Percentiles rank a stretch among this genome's conserved stretches.
Conservation (phyloP, 23 tunicate genomes). For the Halocynthia aurantium region DNA sequence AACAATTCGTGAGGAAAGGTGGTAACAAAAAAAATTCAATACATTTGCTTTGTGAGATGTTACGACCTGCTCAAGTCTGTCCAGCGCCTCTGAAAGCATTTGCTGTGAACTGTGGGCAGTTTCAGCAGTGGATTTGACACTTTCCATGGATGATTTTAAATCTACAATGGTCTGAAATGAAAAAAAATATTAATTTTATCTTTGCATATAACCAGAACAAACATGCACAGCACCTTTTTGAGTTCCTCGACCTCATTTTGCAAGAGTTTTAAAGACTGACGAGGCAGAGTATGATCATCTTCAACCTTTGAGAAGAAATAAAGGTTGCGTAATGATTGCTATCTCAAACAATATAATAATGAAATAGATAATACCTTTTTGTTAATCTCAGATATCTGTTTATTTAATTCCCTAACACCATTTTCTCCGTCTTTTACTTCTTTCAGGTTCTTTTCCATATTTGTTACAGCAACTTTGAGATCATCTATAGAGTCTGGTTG, state of each 20-base stretch:
- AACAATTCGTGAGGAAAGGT: no score
- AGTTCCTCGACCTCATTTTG: not conserved
- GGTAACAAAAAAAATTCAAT: no score
- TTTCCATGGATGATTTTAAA: not conserved
- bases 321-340: not conserved
- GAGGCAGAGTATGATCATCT: slow-evolving; percentile 6
- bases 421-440: slow-evolving; percentile 11
- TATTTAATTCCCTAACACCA: slow-evolving; percentile 3
- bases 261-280: slow-evolving; percentile 1
- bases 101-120: not conserved
- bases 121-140: not conserved
- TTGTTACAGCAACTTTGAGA: slow-evolving; percentile 10
- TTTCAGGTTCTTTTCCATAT: slow-evolving; percentile 19
- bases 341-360: not conserved
- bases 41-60: no score
- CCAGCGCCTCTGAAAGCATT: not conserved
- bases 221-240: not conserved
- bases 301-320: not conserved
- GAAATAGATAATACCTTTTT: slow-evolving; percentile 16
- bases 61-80: no score
- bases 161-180: slow-evolving; percentile 8
- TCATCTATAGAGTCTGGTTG: slow-evolving; percentile 46
- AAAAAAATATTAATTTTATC: not conserved
- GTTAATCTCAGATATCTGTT: slow-evolving; percentile 10
- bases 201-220: not conserved